These are phyloP conservation scores for Osmoderma eremita DNA, from an alignment of 2,888 invertebrate species.

Conservation along the genomic window DNA sequence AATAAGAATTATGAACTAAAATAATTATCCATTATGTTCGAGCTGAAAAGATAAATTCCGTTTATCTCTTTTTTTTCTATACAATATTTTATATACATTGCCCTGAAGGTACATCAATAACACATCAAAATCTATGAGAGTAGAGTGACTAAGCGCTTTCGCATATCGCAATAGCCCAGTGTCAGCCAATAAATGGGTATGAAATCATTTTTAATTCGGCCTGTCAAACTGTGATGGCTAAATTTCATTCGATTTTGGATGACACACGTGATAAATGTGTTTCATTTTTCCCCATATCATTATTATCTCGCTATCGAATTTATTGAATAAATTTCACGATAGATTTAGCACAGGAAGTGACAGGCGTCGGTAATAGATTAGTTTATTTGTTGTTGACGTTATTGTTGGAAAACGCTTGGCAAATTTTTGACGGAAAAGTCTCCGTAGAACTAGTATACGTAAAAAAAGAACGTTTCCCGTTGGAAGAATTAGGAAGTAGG, in stretches of 20 bases:
- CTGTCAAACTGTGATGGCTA: slow-evolving; percentile 33
- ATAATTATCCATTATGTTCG: too few species aligned
- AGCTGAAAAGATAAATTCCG: too few species aligned
- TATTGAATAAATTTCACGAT: slow-evolving; percentile 36
- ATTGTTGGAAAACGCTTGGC: background rate
- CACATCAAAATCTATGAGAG: slow-evolving; percentile 21
- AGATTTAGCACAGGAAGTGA: slow-evolving; percentile 28
- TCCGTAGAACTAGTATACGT: background rate
- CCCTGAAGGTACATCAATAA: slow-evolving; percentile 11
- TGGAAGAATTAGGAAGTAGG: background rate
- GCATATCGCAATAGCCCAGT: slow-evolving; percentile 10
- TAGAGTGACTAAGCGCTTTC: slow-evolving; percentile 31
- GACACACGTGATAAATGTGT: slow-evolving; percentile 27
- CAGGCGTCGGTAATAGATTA: slow-evolving; percentile 24
- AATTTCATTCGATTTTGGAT: slow-evolving; percentile 33
- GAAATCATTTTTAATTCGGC: slow-evolving; percentile 35
- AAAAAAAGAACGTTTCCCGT: background rate
- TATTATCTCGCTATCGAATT: slow-evolving; percentile 25
- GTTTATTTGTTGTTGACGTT: slow-evolving; percentile 7
- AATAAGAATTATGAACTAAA: too few species aligned
- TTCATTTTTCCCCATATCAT: slow-evolving; percentile 32
- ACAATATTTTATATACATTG: background rate
- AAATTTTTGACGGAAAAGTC: background rate
- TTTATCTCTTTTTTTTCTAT: too few species aligned
- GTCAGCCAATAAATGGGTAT: slow-evolving; percentile 26